Conservation (phyloP, 2,797 vertebrate species). For the Spea hammondii region DNA sequence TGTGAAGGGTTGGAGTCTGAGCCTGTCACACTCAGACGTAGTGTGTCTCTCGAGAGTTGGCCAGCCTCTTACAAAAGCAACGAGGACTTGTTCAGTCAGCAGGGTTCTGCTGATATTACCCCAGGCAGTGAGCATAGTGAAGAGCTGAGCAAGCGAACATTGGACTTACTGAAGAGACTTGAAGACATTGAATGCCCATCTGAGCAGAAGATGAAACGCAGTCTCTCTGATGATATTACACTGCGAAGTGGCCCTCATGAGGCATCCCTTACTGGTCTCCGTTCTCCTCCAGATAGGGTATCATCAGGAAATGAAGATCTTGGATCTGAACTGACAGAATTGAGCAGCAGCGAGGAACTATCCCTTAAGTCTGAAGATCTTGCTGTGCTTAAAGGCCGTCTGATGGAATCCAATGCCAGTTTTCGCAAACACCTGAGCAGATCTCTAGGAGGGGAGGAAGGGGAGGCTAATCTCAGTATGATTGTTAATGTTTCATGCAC, state of each 20-base stretch:
- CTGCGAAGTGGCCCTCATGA: constrained; percentile 78
- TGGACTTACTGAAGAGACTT: constrained; percentile 91
- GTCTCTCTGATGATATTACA: constrained; percentile 89
- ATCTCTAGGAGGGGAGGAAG: constrained; percentile 79
- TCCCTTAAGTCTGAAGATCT: constrained; percentile 90
- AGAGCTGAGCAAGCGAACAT: constrained; percentile 90
- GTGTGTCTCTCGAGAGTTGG: constrained; percentile 88
- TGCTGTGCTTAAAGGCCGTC: constrained; percentile 74
- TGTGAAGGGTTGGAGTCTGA: constrained; percentile 71
- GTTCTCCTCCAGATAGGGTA: constrained; percentile 70
- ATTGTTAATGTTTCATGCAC: constrained; percentile 95
- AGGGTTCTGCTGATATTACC: constrained; percentile 76
- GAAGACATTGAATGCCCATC: constrained; percentile 92
- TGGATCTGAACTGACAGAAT: constrained; percentile 85
- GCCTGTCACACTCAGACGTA: constrained; percentile 72
- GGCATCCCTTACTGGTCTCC: constrained; percentile 72
- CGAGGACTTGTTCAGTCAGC: constrained; percentile 77
- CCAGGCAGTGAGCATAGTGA: constrained; percentile 75
- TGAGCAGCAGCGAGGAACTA: constrained; percentile 89
- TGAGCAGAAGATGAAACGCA: constrained; percentile 84
- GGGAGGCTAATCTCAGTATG: constrained; percentile 91
- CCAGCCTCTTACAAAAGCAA: constrained; percentile 76
- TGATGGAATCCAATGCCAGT: constrained; percentile 73
- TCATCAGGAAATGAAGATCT: constrained; percentile 86
- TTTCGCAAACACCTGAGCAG: constrained; percentile 76